Conservation (phyloP, 2,113 vertebrate species). For the Callipepla squamata region DNA sequence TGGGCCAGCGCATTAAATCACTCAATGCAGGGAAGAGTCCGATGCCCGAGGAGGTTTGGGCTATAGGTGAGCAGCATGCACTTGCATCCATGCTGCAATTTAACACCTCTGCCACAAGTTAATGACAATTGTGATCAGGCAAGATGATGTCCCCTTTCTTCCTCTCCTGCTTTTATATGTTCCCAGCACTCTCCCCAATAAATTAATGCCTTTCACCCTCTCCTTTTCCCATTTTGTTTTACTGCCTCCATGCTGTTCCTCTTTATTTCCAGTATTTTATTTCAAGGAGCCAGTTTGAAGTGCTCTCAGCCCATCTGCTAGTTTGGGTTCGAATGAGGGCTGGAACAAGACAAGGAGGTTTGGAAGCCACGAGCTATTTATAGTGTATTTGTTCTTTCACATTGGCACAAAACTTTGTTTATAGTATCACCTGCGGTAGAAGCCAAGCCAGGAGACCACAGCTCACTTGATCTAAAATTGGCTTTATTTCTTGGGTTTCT, state of each 20-base stretch:
- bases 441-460: constrained; percentile 55
- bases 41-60: neutral
- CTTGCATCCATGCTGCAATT: constrained; percentile 1
- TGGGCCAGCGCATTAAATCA: constrained; percentile 47
- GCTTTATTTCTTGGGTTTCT: constrained; percentile 56
- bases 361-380: constrained; percentile 68
- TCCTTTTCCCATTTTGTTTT: constrained; percentile 21
- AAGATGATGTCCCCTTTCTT: constrained; percentile 15
- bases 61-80: neutral
- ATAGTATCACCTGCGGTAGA: constrained; percentile 65
- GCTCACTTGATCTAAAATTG: constrained; percentile 69
- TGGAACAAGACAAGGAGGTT: constrained; percentile 51
- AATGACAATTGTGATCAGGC: neutral
- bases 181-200: neutral
- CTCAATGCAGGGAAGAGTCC: neutral
- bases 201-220: constrained; percentile 17
- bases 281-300: constrained; percentile 55
- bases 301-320: constrained; percentile 63
- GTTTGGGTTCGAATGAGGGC: constrained; percentile 43
- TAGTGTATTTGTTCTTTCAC: constrained; percentile 69
- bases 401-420: constrained; percentile 66
- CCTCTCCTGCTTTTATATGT: neutral
- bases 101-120: neutral
- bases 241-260: constrained; percentile 44
- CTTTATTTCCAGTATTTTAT: constrained; percentile 59